These are phyloP conservation scores for Cyclophora punctaria DNA, from an alignment of 2,888 invertebrate species.

Conservation along the genomic window DNA sequence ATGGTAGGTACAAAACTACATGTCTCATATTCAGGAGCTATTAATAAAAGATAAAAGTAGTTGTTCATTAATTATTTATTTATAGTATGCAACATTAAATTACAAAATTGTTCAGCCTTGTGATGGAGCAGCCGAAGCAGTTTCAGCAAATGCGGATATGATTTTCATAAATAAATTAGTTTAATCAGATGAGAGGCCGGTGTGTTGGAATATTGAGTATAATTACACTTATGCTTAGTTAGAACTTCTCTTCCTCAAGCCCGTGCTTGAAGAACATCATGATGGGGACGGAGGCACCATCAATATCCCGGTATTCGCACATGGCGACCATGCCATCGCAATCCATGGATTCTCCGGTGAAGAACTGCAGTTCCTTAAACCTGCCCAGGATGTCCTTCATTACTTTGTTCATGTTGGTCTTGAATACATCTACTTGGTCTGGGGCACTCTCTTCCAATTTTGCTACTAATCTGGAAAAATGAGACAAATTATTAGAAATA, in stretches of 20 bases:
- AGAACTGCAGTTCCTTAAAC: conserved; percentile 95
- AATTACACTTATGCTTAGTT: conserved; percentile 76
- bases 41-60: conserved; percentile 20
- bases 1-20: too few relatives aligned
- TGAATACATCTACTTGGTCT: conserved; percentile 91
- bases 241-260: conserved; percentile 95
- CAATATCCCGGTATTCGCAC: conserved; percentile 93
- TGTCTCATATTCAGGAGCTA: neutral
- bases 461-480: conserved; percentile 80
- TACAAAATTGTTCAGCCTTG: conserved; percentile 72
- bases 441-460: conserved; percentile 87
- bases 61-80: conserved; percentile 64
- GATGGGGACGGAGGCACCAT: conserved; percentile 87
- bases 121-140: conserved; percentile 62
- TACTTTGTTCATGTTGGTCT: conserved; percentile 93
- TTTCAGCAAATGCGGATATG: conserved; percentile 53
- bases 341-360: conserved; percentile 94
- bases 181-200: conserved; percentile 45
- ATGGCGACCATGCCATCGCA: conserved; percentile 95
- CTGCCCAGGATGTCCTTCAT: conserved; percentile 93
- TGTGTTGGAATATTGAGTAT: conserved; percentile 52
- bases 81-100: conserved; percentile 62
- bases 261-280: conserved; percentile 98
- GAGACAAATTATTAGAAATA: too few relatives aligned
- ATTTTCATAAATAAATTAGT: conserved; percentile 68